Conservation (phyloP, 2,888 invertebrate species). For the Embidobia sp. region DNA sequence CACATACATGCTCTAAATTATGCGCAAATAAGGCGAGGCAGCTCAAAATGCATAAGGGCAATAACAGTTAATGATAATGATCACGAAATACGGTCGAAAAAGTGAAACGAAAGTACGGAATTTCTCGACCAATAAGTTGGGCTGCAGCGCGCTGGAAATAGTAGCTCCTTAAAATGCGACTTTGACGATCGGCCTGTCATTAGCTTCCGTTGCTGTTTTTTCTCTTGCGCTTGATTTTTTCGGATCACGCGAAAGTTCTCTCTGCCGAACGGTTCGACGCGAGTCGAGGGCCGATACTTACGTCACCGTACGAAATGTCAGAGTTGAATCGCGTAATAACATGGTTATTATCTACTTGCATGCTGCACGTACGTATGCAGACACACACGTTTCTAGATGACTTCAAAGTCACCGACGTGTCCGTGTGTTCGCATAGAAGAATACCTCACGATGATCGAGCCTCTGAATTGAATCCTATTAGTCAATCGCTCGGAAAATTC, state of each 20-base stretch:
- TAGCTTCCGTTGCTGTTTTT: constrained; percentile 42
- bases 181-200: constrained; percentile 55
- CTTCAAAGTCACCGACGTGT: constrained; percentile 52
- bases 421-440: constrained; percentile 13
- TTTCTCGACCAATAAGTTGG: constrained; percentile 10
- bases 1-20: constrained; percentile 7
- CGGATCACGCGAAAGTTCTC: constrained; percentile 47
- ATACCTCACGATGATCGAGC: constrained; percentile 16
- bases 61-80: constrained; percentile 46
- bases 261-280: constrained; percentile 36
- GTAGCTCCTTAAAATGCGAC: constrained; percentile 48
- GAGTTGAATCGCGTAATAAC: constrained; percentile 75
- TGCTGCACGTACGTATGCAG: constrained; percentile 36
- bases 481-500: constrained; percentile 43
- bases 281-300: constrained; percentile 55
- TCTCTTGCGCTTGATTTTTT: constrained; percentile 36
- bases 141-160: constrained; percentile 21
- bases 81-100: constrained; percentile 48
- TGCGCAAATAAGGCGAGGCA: constrained; percentile 23
- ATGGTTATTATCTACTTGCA: constrained; percentile 69
- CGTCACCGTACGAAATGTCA: constrained; percentile 74
- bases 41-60: constrained; percentile 13
- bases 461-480: constrained; percentile 42
- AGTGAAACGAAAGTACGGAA: constrained; percentile 41
- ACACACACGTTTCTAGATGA: constrained; percentile 39